Evolutionary conservation across 2,888 invertebrate species (phyloP).

Genomic region (Agrochola macilenta): DNA sequence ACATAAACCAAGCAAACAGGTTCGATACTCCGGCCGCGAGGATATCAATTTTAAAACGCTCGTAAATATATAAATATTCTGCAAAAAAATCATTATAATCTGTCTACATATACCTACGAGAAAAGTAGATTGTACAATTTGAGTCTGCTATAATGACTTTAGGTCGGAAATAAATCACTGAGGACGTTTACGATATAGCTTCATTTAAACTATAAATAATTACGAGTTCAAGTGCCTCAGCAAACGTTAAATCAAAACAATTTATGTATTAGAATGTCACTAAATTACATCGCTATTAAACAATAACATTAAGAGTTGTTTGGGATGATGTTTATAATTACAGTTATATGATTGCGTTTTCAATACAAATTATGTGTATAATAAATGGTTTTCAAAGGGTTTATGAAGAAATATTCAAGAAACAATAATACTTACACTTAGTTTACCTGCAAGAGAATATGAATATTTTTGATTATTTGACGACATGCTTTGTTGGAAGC

Average conservation of each 20-base stretch:
- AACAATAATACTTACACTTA: not conserved
- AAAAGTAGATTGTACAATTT: conserved; percentile 60
- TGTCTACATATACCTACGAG: conserved; percentile 37
- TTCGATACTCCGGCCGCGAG: conserved; percentile 53
- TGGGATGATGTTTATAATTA: conserved; percentile 60
- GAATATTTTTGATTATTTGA: conserved; percentile 10
- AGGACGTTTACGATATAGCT: conserved; percentile 81
- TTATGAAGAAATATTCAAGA: not conserved
- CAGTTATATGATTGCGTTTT: conserved; percentile 18
- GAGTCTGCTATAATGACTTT: conserved; percentile 71
- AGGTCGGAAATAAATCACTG: conserved; percentile 79
- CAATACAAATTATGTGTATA: not conserved
- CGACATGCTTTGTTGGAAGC: conserved; percentile 37
- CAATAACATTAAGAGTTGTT: conserved; percentile 69
- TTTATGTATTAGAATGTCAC: conserved; percentile 78
- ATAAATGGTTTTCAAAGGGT: conserved; percentile 8
- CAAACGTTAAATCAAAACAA: conserved; percentile 80
- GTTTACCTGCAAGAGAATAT: conserved; percentile 29
- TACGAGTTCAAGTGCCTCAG: conserved; percentile 74
- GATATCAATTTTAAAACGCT: conserved; percentile 65
- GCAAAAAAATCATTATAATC: conserved; percentile 56
- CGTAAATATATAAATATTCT: conserved; percentile 65
- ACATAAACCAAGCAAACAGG: conserved; percentile 63
- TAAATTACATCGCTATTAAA: conserved; percentile 72
- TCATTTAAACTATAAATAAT: conserved; percentile 86